A percentile compares a stretch with the other conserved stretches of the same genome.
These are phyloP conservation scores for Rhysida immarginata DNA, from an alignment of 1,140 invertebrate species.

Conservation along the genomic window DNA sequence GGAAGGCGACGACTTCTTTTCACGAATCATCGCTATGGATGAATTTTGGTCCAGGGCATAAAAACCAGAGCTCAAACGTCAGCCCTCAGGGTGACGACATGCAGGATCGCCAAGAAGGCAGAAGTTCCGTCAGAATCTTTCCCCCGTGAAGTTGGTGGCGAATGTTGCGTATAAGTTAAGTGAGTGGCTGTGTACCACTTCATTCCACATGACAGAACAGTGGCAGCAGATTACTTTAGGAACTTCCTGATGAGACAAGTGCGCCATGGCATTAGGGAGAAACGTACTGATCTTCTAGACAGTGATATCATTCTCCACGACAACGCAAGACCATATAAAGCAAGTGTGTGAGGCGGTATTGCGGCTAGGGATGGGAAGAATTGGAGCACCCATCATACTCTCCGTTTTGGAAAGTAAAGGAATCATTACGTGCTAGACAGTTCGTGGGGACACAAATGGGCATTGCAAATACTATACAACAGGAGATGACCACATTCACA, in stretches of 20 bases:
- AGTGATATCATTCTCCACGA: background rate
- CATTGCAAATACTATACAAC: background rate
- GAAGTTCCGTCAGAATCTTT: background rate
- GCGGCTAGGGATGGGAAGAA: too few relatives aligned
- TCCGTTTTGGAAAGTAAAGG: background rate
- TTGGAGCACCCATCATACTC: background rate
- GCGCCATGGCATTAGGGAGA: background rate
- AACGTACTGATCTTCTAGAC: background rate
- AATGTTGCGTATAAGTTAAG: background rate
- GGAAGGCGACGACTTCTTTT: conserved; percentile 17
- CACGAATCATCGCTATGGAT: conserved; percentile 1
- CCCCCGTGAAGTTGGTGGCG: background rate
- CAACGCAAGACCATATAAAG: background rate
- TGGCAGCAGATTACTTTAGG: background rate
- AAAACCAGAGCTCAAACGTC: conserved; percentile 10
- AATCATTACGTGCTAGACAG: background rate
- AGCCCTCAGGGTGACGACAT: conserved; percentile 16
- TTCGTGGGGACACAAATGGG: background rate
- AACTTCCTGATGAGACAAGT: background rate
- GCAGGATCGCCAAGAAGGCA: conserved; percentile 12
- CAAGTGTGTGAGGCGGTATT: background rate
- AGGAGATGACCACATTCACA: background rate
- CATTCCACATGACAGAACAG: background rate
- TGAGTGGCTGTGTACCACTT: background rate
- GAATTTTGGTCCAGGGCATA: background rate